Base-by-base conservation (phyloP, 2,888 invertebrate species). In the Lapara coniferarum region DNA sequence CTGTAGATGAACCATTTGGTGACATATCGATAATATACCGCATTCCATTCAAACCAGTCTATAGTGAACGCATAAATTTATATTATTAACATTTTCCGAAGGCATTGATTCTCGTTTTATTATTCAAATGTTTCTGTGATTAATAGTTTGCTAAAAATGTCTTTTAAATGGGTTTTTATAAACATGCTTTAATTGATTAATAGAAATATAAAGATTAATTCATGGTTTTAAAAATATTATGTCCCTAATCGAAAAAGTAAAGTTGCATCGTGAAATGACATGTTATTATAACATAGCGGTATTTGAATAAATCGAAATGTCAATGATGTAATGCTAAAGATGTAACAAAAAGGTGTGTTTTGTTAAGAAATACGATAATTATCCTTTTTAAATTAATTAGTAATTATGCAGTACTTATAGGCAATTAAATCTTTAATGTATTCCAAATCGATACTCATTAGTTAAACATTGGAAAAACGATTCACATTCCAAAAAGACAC, bases 41-140 rank as follows among this genome's bases (percentile, higher is more conserved):
- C 80, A 82, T 83, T 82, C 78, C 79, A 69, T 71, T 46, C 68
- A 74, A 81, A 82, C 78, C 73, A 78, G 81, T 81, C 73, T 71
- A 78, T 77, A 78, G 75, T 72, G 73, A 77, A 74, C 71, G 74
- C 59, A 74, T 78, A 77, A 78, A 79, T 77, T 77, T 13, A 49
- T 69, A 66, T 73, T 72, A 83, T 84, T 83, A 55, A 66, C 77
- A 82, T 83, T 79, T 79, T 81, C 77, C 73, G 71, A 69, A 72
- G 78, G 53, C 68, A 71, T 59, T 74, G 72, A 73, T 66, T 74
- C 44, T 16, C 63, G 52, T 69, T 72, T 77, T 73, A 71, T 68
- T 73, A 72, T 67, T 72, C 66, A 70, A 69, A 67, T 66, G 19
- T 59, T 72, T 68, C 55, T 70, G 49, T 67, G 51, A 70, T 69